Evolutionary conservation across 2,797 vertebrate species (phyloP), one percentile per base, ranked within the genome.

Genomic region (Mus spretus): DNA sequence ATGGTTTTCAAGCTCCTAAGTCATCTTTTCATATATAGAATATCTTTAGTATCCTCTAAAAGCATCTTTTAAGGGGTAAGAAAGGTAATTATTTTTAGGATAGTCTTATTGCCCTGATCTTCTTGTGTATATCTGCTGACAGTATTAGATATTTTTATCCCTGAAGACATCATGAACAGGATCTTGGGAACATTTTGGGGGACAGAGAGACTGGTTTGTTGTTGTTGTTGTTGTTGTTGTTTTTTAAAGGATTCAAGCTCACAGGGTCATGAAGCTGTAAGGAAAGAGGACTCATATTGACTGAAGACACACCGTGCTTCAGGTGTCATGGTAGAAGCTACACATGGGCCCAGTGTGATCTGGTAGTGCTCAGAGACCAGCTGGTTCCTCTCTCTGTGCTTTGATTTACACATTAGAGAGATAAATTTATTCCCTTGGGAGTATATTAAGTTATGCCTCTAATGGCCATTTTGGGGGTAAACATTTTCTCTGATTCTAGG

Each of bases 351-450:
- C 55, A 17, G 6, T 61, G 65, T 78, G 15, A 40, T 91, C 19
- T 13, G 22, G 17, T 0, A 50, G 37, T 50, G 12, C 89, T 50
- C 22, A 70, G 86, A 40, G 57, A 55, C 31, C 34, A 70, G 67
- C 67, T 63, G 19, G 79, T 24, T 75, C 24, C n/a, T 96, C 74
- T 89, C 7, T 74, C 19, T 91, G n/a, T n/a, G 75, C n/a, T 85
- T 91, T 67, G 44, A 37, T 37, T 81, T 95, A 82, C 53, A 57
- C 53, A 92, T 93, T 90, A 50, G 65, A 63, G 28, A 19, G 89
- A 92, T 78, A 75, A 61, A 65, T 96, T 78, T 28, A 80, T 90
- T 85, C 81, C 31, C 65, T 24, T 78, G 0, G 65, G 59, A 67
- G 37, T 9, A 15, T 53, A 83, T 91, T 82, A 79, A 89, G 55